Percentiles rank a stretch among this genome's conserved stretches.
Evolutionary conservation across 2,888 invertebrate genomes (phyloP).

Genomic region (Eurytoma adleriae): DNA sequence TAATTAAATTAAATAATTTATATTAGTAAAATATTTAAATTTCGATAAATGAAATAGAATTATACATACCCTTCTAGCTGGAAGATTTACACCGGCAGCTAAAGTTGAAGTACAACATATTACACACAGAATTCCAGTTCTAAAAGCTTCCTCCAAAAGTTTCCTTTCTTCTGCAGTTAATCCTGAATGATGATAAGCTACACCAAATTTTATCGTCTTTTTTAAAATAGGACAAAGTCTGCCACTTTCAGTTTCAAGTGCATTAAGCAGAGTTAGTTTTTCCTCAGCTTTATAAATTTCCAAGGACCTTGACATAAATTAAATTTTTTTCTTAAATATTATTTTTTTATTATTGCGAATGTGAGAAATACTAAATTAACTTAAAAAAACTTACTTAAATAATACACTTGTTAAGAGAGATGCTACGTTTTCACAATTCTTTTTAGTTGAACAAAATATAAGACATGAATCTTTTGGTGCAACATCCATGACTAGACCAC

Average conservation of each 20-base stretch:
- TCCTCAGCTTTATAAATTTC: slow-evolving; percentile 79
- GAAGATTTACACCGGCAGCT: slow-evolving; percentile 98
- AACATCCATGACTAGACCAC: slow-evolving; percentile 87
- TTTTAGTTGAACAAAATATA: slow-evolving; percentile 93
- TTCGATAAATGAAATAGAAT: not conserved
- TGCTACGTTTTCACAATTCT: slow-evolving; percentile 94
- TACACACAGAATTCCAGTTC: slow-evolving; percentile 89
- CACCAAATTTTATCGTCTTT: slow-evolving; percentile 85
- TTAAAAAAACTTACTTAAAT: slow-evolving; percentile 68
- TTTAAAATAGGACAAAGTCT: slow-evolving; percentile 82
- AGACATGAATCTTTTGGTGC: slow-evolving; percentile 89
- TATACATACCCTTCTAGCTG: slow-evolving; percentile 84
- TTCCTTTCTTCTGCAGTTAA: slow-evolving; percentile 91
- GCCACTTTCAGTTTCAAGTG: slow-evolving; percentile 81
- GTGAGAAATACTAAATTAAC: not conserved
- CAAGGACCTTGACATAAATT: slow-evolving; percentile 76
- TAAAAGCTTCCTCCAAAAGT: slow-evolving; percentile 90
- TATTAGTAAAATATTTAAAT: slow-evolving; percentile 8
- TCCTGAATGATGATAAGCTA: slow-evolving; percentile 96
- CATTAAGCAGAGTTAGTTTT: slow-evolving; percentile 80
- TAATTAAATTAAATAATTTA: slow-evolving; percentile 12
- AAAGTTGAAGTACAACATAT: slow-evolving; percentile 97
- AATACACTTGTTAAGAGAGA: slow-evolving; percentile 83
- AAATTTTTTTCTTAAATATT: slow-evolving; percentile 14
- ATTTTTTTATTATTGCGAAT: not conserved